A percentile compares a stretch with the other conserved stretches of the same genome.
Evolutionary conservation across 2,888 invertebrate species (phyloP).

Genomic region (Drosophila dives): DNA sequence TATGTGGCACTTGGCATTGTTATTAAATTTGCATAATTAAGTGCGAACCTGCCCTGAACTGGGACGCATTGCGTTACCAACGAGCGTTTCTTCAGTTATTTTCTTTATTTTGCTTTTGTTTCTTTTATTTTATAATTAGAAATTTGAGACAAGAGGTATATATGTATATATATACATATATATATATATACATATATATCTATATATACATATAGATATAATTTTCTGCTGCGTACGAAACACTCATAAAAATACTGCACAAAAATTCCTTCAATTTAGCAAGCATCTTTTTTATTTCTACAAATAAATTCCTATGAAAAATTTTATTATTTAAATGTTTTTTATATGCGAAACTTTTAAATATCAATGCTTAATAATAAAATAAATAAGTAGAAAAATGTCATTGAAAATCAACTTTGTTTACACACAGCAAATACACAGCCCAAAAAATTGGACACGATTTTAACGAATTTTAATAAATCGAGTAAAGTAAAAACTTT

Average conservation of each 20-base stretch:
- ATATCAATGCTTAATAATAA: not conserved
- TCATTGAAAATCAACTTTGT: not conserved
- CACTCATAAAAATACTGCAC: not conserved
- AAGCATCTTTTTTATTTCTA: not conserved
- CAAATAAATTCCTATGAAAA: not conserved
- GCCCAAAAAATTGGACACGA: not conserved
- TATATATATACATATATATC: not conserved
- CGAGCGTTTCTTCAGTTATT: constrained; percentile 22
- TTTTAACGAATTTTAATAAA: not conserved
- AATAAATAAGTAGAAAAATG: not conserved
- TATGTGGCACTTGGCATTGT: constrained; percentile 61
- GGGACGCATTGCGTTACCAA: constrained; percentile 31
- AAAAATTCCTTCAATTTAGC: not conserved
- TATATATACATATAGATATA: not conserved
- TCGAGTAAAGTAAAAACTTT: not conserved
- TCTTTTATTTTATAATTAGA: constrained; percentile 55
- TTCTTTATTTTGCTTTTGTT: constrained; percentile 8
- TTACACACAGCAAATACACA: no score
- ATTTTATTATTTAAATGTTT: not conserved
- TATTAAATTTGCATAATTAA: constrained; percentile 78
- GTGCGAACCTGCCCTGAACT: constrained; percentile 58
- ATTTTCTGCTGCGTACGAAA: constrained; percentile 30
- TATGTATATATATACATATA: no score
- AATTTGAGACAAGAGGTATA: constrained; percentile 46
- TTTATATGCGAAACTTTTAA: not conserved